Base-by-base conservation (phyloP, 2,888 invertebrate species). In the Lomographa bimaculata region DNA sequence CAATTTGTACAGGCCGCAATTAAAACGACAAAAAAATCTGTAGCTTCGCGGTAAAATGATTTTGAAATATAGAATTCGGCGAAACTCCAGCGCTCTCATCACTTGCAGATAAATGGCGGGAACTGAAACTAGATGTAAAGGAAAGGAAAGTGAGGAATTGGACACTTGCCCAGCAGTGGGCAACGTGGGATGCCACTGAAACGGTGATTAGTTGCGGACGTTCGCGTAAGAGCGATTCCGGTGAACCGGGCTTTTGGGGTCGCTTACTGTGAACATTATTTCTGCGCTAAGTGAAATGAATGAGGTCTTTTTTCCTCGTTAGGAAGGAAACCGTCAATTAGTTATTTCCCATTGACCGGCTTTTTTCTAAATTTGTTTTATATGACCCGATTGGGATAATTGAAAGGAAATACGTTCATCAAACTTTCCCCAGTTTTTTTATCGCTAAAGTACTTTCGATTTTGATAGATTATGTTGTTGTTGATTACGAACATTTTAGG, bases 1-100 rank as follows among this genome's bases (percentile, higher is more conserved):
- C n/a, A n/a, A n/a, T n/a, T n/a, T n/a, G 21, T 8, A 21, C 27
- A 60, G 67, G 56, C 44, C 51, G 62, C 70, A 78, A 81, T 79
- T 72, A 73, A 76, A 61, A 70, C 48, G 61, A 64, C 57, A 58
- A 62, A 64, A 57, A 29, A 52, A 57, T 7, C 16, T 6, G 20
- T 3, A 10, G 11, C 64, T 67, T 67, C 56, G 46, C 56, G 50
- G 42, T 54, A 68, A 65, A 50, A 52, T 48, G 28, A 54, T 56
- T 68, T 64, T 68, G 59, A 64, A 67, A 50, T 46, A 53, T 54
- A 36, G 42, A 54, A 60, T 74, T 71, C 70, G 46, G 42, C 50
- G 70, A 65, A 71, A 51, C 51, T 36, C 42, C 35, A 32, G 39
- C 36, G 32, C 21, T 35, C 9, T 30, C 57, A 54, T 66, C 60